phyloP scores from a whole-genome alignment of 2,888 invertebrate genomes.

The Apodemia mormo region DNA sequence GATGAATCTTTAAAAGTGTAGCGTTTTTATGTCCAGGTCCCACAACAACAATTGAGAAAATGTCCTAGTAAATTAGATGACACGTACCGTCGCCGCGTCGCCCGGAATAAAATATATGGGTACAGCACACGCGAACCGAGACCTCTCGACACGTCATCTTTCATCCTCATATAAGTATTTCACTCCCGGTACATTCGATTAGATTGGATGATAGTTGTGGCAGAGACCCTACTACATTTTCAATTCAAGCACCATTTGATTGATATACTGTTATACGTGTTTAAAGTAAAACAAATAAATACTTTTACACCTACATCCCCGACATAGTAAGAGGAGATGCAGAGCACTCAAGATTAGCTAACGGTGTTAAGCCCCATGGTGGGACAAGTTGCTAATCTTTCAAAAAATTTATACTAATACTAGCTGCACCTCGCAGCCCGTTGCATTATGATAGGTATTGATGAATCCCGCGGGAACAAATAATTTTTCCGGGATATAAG shows the following conservation, averaged over 20 bases:
- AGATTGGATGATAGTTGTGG: constrained; percentile 45
- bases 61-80: constrained; percentile 36
- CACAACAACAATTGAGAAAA: constrained; percentile 5
- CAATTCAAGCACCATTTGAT: constrained; percentile 42
- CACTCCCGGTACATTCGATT: constrained; percentile 44
- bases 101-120: constrained; percentile 42
- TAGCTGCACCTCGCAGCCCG: too few relatives aligned
- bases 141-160: constrained; percentile 47
- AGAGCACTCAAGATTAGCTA: too few relatives aligned
- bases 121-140: constrained; percentile 38
- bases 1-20: too few relatives aligned
- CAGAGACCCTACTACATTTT: constrained; percentile 37
- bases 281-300: not conserved
- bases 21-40: not conserved
- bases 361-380: too few relatives aligned
- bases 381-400: too few relatives aligned
- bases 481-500: too few relatives aligned
- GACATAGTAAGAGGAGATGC: too few relatives aligned
- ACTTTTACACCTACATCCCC: too few relatives aligned
- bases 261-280: constrained; percentile 24
- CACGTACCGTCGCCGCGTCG: constrained; percentile 32
- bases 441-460: too few relatives aligned
- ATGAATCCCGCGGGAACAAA: too few relatives aligned
- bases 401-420: too few relatives aligned
- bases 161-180: constrained; percentile 44